These are phyloP conservation scores for Astyanax mexicanus DNA, from an alignment of 2,797 vertebrate species.

Conservation along the genomic window DNA sequence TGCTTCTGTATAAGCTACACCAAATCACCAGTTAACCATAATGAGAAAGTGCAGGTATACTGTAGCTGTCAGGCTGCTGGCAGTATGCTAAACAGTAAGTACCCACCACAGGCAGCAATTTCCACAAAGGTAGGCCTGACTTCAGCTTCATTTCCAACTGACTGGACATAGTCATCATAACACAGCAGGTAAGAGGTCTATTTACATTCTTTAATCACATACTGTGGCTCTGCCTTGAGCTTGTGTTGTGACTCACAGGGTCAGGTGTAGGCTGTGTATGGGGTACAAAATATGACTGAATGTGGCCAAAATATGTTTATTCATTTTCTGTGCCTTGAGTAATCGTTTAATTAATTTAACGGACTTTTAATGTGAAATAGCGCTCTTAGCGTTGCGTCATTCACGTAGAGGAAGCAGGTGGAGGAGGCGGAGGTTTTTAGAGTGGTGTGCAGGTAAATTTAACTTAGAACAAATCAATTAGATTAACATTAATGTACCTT, in stretches of 20 bases:
- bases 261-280: background rate
- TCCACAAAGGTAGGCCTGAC: background rate
- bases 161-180: background rate
- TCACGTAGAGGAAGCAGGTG: too few species aligned
- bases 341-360: too few species aligned
- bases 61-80: background rate
- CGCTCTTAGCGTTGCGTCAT: too few species aligned
- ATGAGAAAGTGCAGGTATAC: conserved; percentile 4
- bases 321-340: too few species aligned
- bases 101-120: background rate
- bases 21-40: background rate
- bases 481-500: too few species aligned
- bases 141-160: background rate
- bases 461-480: too few species aligned
- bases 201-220: conserved; percentile 24
- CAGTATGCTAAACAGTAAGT: conserved; percentile 1
- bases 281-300: background rate
- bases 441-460: too few species aligned
- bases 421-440: too few species aligned
- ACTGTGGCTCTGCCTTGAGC: background rate
- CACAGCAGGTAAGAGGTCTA: background rate
- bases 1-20: conserved; percentile 17
- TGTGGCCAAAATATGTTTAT: too few species aligned
- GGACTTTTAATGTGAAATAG: too few species aligned
- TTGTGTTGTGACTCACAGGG: background rate